Percentiles rank a stretch among this genome's conserved stretches.
These are phyloP conservation scores for Escarpia spicata DNA, from an alignment of 2,888 invertebrate species.

Conservation along the genomic window DNA sequence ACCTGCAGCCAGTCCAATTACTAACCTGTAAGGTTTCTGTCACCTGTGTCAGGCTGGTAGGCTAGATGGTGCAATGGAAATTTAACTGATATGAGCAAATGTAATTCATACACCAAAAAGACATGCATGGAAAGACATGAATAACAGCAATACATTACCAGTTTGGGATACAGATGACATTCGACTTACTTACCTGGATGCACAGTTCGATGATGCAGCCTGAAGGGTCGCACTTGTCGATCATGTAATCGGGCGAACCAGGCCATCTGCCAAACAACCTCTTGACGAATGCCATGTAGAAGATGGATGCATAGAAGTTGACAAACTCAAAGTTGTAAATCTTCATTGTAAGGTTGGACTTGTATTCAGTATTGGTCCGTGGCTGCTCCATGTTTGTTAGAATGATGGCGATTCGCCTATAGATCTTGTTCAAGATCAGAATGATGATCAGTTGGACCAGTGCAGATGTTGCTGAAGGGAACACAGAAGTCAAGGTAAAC, in stretches of 20 bases:
- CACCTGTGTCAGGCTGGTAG: too few relatives aligned
- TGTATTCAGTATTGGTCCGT: conserved; percentile 92
- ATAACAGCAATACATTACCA: background rate
- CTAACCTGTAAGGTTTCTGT: too few relatives aligned
- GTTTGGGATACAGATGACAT: background rate
- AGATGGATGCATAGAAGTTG: conserved; percentile 95
- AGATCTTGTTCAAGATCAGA: conserved; percentile 81
- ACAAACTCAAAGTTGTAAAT: conserved; percentile 95
- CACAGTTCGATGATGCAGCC: conserved; percentile 92
- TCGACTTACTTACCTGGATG: conserved; percentile 73
- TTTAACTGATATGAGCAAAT: too few relatives aligned
- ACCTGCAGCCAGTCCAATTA: too few relatives aligned
- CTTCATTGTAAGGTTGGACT: conserved; percentile 92
- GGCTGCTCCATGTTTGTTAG: conserved; percentile 72
- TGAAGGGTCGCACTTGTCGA: conserved; percentile 90
- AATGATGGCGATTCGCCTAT: conserved; percentile 26
- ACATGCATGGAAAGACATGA: background rate
- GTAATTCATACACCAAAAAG: background rate
- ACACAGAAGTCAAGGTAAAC: background rate
- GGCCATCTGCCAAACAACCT: conserved; percentile 86
- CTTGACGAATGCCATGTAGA: conserved; percentile 98
- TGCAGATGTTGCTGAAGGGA: conserved; percentile 89
- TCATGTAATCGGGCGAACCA: conserved; percentile 78
- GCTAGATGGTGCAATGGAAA: too few relatives aligned
- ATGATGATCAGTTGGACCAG: conserved; percentile 90